Evolutionary conservation across 2,797 vertebrate genomes (phyloP), one percentile per base, ranked within the genome.

Genomic region (Urophycis tenuis): DNA sequence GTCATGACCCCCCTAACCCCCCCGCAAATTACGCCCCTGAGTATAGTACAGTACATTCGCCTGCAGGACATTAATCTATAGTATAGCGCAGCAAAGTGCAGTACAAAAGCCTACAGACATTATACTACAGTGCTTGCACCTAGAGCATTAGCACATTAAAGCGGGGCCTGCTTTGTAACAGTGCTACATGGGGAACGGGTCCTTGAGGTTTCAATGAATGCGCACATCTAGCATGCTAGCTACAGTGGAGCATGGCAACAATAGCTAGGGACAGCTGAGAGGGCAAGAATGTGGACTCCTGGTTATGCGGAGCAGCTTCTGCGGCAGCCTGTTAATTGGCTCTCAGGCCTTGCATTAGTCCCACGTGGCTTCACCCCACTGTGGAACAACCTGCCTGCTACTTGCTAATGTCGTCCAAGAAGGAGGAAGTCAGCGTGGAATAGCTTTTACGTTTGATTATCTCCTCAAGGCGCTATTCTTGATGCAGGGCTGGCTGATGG

Each of bases 201-300:
- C 72, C 36, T n/a, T 39, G 35, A 35, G 36, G 77, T 83, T 67
- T 25, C 60, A 29, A 29, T 80, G 76, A 84, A 82, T 84, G 80
- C 77, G 81, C 60, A 49, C 35, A 53, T 64, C 45, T 33, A 39
- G 41, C 75, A 10, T n/a, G 72, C 72, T 73, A 32, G 73, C 73
- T 53, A 77, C 82, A 81, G 78, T 3, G 36, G 77, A 83, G 86
- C 84, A 78, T 77, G 71, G 87, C 77, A 87, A 83, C 87, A 85
- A 78, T 71, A 72, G 77, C 82, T 3, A 36, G 30, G 82, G 87
- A 86, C 89, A 88, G 88, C 90, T 88, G 89, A 91, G 87, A 81
- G 87, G 85, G 86, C 88, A 87, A 83, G 87, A 90, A 90, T 89
- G 87, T 78, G 81, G 76, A 71, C 83, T 72, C 73, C 86, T 92